Conservation (phyloP, 1,140 invertebrate genomes). For the Drosophila ficusphila region DNA sequence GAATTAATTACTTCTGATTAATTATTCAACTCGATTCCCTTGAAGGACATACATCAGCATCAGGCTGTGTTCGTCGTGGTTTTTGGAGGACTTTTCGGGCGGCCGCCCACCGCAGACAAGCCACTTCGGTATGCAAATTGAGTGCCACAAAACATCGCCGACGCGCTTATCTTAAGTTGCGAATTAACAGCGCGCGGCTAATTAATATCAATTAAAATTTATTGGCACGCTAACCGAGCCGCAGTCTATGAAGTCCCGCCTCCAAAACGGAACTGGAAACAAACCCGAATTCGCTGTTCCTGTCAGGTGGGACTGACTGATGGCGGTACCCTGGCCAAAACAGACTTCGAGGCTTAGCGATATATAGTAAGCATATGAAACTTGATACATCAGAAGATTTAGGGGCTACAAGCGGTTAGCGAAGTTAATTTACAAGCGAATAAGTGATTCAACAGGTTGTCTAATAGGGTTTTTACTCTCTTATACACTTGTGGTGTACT, state of each 20-base stretch:
- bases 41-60: slow-evolving; percentile 6
- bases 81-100: slow-evolving; percentile 9
- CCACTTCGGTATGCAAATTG: slow-evolving; percentile 54
- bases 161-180: slow-evolving; percentile 53
- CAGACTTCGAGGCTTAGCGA: background rate
- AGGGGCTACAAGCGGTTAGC: background rate
- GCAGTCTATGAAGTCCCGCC: slow-evolving; percentile 27
- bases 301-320: slow-evolving; percentile 13
- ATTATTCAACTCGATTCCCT: slow-evolving; percentile 39
- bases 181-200: slow-evolving; percentile 43
- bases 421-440: background rate
- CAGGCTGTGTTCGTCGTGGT: slow-evolving; percentile 12
- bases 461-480: background rate
- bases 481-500: too few species aligned
- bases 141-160: slow-evolving; percentile 32
- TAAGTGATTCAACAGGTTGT: background rate
- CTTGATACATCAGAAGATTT: background rate
- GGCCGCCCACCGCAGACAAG: background rate
- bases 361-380: slow-evolving; percentile 2
- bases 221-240: slow-evolving; percentile 44
- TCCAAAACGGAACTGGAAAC: slow-evolving; percentile 40
- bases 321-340: slow-evolving; percentile 14
- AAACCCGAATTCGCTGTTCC: slow-evolving; percentile 19
- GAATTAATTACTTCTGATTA: slow-evolving; percentile 64
- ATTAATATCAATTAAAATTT: slow-evolving; percentile 66